Percentiles rank a stretch among this genome's conserved stretches.
phyloP scores from a whole-genome alignment of 2,113 vertebrate species.

The Boulengeromyrus knoepffleri region DNA sequence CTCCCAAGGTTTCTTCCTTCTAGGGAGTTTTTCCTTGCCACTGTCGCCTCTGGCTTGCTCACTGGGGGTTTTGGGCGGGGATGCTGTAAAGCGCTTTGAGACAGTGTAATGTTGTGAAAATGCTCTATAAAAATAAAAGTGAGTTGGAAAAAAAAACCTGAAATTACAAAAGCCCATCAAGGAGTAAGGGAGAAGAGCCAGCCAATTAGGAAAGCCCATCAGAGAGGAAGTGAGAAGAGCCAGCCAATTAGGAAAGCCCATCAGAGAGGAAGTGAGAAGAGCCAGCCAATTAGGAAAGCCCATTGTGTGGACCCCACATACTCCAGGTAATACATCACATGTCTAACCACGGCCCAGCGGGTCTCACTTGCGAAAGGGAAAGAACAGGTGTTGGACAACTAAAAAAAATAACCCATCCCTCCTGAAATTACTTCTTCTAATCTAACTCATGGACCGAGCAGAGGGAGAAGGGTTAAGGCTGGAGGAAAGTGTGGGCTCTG shows the following conservation, averaged over 20 bases:
- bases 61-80: no score
- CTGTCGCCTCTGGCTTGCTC: no score
- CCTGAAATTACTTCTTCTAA: not conserved
- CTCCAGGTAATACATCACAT: not conserved
- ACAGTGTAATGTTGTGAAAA: no score
- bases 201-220: no score
- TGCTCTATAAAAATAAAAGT: no score
- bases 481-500: not conserved
- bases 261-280: not conserved
- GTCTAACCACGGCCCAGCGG: not conserved
- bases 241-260: not conserved
- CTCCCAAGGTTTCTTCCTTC: no score
- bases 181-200: not conserved
- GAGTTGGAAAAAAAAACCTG: no score
- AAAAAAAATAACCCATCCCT: not conserved
- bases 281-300: not conserved
- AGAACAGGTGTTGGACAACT: not conserved
- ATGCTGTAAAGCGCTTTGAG: no score
- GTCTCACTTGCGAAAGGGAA: not conserved
- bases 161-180: not conserved
- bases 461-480: not conserved
- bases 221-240: no score
- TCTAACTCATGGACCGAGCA: not conserved
- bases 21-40: no score
- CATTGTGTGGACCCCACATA: not conserved